Evolutionary conservation across 2,888 invertebrate genomes (phyloP), one percentile per base, ranked within the genome.

Genomic region (Geophilus truncorum): DNA sequence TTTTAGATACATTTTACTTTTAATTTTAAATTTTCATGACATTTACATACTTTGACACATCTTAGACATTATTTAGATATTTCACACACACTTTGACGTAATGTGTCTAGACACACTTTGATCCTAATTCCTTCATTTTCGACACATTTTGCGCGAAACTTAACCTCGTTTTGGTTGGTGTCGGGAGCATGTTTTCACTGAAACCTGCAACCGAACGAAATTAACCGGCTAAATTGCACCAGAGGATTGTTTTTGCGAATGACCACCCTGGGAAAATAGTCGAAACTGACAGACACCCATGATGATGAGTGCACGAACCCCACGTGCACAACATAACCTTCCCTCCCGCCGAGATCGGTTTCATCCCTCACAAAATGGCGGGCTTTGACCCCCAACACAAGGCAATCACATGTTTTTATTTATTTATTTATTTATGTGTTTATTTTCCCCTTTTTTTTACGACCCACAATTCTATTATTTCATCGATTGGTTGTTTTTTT

Each of bases 261-360:
- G 62, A 62, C 62, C 62, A 62, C 62, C 62, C 62, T 62, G 62
- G 62, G 62, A 62, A 62, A 62, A 62, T 28, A 15, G 62, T 25
- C 25, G 25, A 62, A 23, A 23, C 23, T 62, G 62, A 62, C 62
- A 62, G 62, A 62, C 62, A 28, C 6, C 12, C 62, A 62, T 6
- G 25, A 62, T 6, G 25, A 62, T 62, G 62, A 15, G 62, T 62
- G 12, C 62, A 62, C 10, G 62, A 62, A 62, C 62, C 28, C 62
- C 62, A 62, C 62, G 15, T 57, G 57, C 23, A 23, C 23, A 57
- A 23, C 57, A n/a, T 9, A 32, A 23, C 62, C 62, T 0, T 10
- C 62, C 62, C 28, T 10, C 62, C 62, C 28, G 2, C 3, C 5
- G 12, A 5, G 23, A 62, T 62, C 62, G 15, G 25, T 62, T 62